These are phyloP conservation scores for Drosophila leonis DNA, from an alignment of 2,888 invertebrate genomes.

Conservation along the genomic window DNA sequence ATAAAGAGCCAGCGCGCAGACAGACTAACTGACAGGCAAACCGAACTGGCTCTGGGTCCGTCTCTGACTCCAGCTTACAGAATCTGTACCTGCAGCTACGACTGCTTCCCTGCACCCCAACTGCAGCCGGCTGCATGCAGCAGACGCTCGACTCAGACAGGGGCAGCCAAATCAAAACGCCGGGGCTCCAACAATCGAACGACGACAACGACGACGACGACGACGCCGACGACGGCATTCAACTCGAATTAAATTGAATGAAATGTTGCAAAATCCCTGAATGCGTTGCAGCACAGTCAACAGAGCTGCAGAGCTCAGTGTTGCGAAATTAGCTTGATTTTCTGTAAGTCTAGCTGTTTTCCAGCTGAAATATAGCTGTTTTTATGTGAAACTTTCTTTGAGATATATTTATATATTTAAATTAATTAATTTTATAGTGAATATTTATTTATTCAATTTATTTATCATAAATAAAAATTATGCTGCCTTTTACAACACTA, in stretches of 20 bases:
- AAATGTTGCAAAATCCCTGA: constrained; percentile 69
- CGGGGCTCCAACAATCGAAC: constrained; percentile 57
- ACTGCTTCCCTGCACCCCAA: neutral
- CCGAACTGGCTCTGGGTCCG: constrained; percentile 26
- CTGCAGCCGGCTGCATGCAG: constrained; percentile 21
- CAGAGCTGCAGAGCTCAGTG: neutral
- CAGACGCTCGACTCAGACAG: constrained; percentile 32
- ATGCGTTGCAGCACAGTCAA: constrained; percentile 49
- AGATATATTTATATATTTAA: neutral
- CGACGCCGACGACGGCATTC: constrained; percentile 52
- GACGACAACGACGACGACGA: constrained; percentile 28
- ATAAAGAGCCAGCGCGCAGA: constrained; percentile 47
- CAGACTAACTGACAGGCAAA: constrained; percentile 52
- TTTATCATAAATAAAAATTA: too few species aligned
- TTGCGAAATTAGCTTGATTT: neutral
- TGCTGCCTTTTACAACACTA: neutral
- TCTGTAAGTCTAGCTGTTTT: neutral
- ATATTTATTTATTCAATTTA: neutral
- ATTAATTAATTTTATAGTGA: neutral
- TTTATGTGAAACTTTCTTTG: too few species aligned
- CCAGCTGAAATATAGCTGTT: neutral
- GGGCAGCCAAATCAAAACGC: constrained; percentile 58
- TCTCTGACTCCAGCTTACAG: neutral
- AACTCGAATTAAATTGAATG: constrained; percentile 73
- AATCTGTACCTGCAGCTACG: constrained; percentile 24